phyloP scores from a whole-genome alignment of 2,888 invertebrate species.

The Drosophila pegasa region DNA sequence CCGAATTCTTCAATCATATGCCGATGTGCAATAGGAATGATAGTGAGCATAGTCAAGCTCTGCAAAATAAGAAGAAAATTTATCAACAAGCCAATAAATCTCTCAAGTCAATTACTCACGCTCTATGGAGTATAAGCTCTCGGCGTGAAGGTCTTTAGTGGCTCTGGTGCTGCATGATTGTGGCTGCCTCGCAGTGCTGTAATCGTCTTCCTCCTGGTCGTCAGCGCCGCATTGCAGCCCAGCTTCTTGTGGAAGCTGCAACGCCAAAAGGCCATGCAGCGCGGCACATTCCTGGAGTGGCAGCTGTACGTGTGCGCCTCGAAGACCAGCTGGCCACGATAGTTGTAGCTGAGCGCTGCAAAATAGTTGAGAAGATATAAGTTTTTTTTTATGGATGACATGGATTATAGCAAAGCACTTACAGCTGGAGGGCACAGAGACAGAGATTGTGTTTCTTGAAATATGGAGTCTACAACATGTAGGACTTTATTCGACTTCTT shows the following conservation, averaged over 20 bases:
- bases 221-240: slow-evolving; percentile 78
- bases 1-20: neutral
- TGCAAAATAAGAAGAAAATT: neutral
- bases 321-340: slow-evolving; percentile 82
- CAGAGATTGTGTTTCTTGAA: neutral
- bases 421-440: slow-evolving; percentile 1
- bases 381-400: neutral
- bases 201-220: slow-evolving; percentile 78
- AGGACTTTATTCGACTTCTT: slow-evolving; percentile 47
- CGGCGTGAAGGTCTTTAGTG: slow-evolving; percentile 60
- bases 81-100: neutral
- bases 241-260: slow-evolving; percentile 77
- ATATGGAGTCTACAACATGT: slow-evolving; percentile 11
- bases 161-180: slow-evolving; percentile 76
- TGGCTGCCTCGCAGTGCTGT: slow-evolving; percentile 70
- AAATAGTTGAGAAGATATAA: neutral
- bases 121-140: slow-evolving; percentile 23
- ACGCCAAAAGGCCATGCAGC: slow-evolving; percentile 81
- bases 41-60: neutral
- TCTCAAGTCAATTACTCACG: neutral
- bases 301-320: slow-evolving; percentile 76
- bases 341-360: slow-evolving; percentile 78
- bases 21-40: neutral
- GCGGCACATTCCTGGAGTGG: slow-evolving; percentile 65
- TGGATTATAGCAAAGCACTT: slow-evolving; percentile 7